Evolutionary conservation across 1,140 invertebrate species (phyloP), one percentile per base, ranked within the genome.

Genomic region (Cheumatopsyche charites): DNA sequence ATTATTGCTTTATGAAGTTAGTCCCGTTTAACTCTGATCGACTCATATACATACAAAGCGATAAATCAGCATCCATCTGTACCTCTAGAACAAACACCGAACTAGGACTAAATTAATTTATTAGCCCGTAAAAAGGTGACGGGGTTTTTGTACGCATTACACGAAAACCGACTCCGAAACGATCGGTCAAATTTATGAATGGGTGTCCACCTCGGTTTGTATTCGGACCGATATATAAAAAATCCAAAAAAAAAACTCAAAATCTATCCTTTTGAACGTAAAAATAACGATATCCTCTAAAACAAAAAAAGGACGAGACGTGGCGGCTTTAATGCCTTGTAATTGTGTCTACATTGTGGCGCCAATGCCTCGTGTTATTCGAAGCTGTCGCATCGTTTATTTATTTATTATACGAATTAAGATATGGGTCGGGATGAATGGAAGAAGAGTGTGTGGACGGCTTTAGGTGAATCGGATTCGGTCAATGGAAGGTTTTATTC

Each of bases 181-280:
- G 66, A 68, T 68, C 66, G 66, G 66, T 68, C 66, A 68, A 68
- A 42, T 68, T 68, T 68, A 68, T 68, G 66, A 68, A 68, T 68
- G 66, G 49, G 66, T 68, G 66, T 68, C 13, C 49, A 58, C 66
- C 47, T 13, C n/a, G 66, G 19, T 68, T 68, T 68, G 66, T 68
- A 49, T 45, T 17, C 45, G 25, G 3, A 55, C 11, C 6, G 9
- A 58, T 25, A 29, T n/a, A 7, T 41, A 62, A 29, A 62, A 26
- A 2, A 6, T 7, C 23, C 11, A 9, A 26, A 63, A 42, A 63
- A 63, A 63, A 63, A 42, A 41, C 29, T 36, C 29, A 3, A 36
- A 3, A 36, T 36, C 29, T 36, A 36, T 36, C 9, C 29, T 3
- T 36, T 4, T 36, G 29, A 9, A 9, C 9, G 29, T 36, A 36